These are phyloP conservation scores for Meghimatium bilineatum DNA, from an alignment of 2,888 invertebrate genomes.

Conservation along the genomic window DNA sequence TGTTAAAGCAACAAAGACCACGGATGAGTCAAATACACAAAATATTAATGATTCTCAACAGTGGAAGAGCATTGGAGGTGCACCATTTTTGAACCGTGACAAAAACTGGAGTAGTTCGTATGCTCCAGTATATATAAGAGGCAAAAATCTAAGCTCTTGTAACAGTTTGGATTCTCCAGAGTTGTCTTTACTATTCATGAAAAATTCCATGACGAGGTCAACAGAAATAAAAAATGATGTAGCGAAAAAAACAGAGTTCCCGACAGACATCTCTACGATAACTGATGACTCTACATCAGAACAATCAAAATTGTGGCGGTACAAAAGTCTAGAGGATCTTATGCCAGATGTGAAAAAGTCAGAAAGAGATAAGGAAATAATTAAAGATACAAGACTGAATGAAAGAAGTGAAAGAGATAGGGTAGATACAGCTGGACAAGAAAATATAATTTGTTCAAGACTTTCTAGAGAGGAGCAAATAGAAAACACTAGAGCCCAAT, in stretches of 20 bases:
- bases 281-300: neutral
- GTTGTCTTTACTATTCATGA: neutral
- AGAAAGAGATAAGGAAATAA: neutral
- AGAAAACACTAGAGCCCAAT: neutral
- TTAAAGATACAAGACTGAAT: neutral
- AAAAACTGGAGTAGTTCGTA: neutral
- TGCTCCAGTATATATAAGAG: neutral
- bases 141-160: neutral
- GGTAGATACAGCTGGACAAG: neutral
- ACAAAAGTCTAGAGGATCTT: slow-evolving; percentile 45
- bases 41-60: neutral
- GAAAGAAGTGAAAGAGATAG: neutral
- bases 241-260: slow-evolving; percentile 14
- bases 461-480: neutral
- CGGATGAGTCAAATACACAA: neutral
- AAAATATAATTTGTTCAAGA: neutral
- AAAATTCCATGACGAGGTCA: slow-evolving; percentile 3
- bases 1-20: neutral
- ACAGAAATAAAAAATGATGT: slow-evolving; percentile 15
- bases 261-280: slow-evolving; percentile 22
- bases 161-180: neutral
- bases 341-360: neutral
- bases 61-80: slow-evolving; percentile 15
- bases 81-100: neutral
- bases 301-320: slow-evolving; percentile 22